Percentiles rank a stretch among this genome's conserved stretches.
Conservation (phyloP, 1,140 invertebrate species). For the Calephelis virginiensis region DNA sequence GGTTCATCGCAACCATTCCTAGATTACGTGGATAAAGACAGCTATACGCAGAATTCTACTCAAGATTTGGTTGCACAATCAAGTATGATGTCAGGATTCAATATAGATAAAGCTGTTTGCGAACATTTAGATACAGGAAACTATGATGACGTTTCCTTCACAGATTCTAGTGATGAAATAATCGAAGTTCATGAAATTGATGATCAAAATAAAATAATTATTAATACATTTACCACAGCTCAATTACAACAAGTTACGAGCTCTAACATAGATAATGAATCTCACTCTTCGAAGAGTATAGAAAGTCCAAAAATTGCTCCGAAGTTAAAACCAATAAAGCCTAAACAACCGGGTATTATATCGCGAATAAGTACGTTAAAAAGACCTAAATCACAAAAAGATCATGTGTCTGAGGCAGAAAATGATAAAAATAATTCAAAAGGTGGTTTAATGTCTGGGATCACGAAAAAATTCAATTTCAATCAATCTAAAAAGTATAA, state of each 20-base stretch:
- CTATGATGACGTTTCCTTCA: slow-evolving; percentile 63
- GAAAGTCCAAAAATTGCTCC: slow-evolving; percentile 14
- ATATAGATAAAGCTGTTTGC: slow-evolving; percentile 57
- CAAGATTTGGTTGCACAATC: slow-evolving; percentile 61
- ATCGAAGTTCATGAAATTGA: slow-evolving; percentile 47
- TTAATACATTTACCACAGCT: slow-evolving; percentile 27
- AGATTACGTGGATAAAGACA: slow-evolving; percentile 54
- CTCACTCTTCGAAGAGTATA: slow-evolving; percentile 17
- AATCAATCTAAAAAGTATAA: slow-evolving; percentile 68
- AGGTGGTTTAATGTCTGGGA: slow-evolving; percentile 50
- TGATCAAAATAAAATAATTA: slow-evolving; percentile 32
- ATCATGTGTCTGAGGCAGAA: slow-evolving; percentile 20
- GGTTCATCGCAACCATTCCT: slow-evolving; percentile 61
- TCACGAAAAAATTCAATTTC: slow-evolving; percentile 62
- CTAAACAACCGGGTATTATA: slow-evolving; percentile 28
- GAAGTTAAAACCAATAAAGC: slow-evolving; percentile 17
- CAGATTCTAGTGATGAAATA: slow-evolving; percentile 63
- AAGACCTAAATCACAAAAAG: slow-evolving; percentile 20
- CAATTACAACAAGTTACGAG: slow-evolving; percentile 10
- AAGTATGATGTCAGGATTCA: slow-evolving; percentile 71
- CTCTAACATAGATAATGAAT: slow-evolving; percentile 19
- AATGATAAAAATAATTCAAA: slow-evolving; percentile 29
- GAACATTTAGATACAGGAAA: slow-evolving; percentile 67
- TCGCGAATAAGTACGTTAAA: slow-evolving; percentile 32
- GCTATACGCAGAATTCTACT: slow-evolving; percentile 49